These are phyloP conservation scores for Latrodectus geometricus DNA, from an alignment of 1,140 invertebrate species.

Conservation along the genomic window DNA sequence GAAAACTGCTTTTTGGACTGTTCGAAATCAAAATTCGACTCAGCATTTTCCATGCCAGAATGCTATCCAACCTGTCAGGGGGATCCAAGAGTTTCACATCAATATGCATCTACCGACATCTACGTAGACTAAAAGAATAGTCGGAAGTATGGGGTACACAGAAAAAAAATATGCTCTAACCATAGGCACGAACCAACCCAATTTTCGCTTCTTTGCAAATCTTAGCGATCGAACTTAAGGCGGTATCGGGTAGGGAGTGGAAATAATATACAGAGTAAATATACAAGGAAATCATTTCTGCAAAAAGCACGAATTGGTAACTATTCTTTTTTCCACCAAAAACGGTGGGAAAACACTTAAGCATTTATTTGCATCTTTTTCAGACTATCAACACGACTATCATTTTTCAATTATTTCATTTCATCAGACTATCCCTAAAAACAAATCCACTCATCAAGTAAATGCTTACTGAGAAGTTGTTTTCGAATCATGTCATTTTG, in stretches of 20 bases:
- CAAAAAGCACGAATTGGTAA: background rate
- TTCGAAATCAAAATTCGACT: constrained; percentile 44
- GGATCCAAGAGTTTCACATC: constrained; percentile 38
- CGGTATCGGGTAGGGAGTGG: background rate
- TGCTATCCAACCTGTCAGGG: constrained; percentile 40
- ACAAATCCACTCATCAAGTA: too few relatives aligned
- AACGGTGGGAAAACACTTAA: too few relatives aligned
- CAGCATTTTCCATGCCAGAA: constrained; percentile 33
- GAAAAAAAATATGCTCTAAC: background rate
- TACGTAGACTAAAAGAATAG: background rate
- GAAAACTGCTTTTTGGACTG: constrained; percentile 40
- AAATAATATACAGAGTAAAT: constrained; percentile 44
- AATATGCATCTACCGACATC: constrained; percentile 32
- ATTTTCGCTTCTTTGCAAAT: constrained; percentile 42
- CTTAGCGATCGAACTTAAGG: constrained; percentile 9
- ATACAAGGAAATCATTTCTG: constrained; percentile 32
- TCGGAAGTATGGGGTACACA: background rate
- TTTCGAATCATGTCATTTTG: too few relatives aligned
- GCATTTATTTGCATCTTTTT: too few relatives aligned
- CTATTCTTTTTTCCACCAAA: background rate
- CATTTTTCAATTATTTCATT: too few relatives aligned
- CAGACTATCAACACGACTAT: too few relatives aligned
- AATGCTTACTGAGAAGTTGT: too few relatives aligned
- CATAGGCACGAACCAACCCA: constrained; percentile 34
- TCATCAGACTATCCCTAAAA: too few relatives aligned